Base-by-base conservation (phyloP, 1,140 invertebrate species). In the Bombus confusus region DNA sequence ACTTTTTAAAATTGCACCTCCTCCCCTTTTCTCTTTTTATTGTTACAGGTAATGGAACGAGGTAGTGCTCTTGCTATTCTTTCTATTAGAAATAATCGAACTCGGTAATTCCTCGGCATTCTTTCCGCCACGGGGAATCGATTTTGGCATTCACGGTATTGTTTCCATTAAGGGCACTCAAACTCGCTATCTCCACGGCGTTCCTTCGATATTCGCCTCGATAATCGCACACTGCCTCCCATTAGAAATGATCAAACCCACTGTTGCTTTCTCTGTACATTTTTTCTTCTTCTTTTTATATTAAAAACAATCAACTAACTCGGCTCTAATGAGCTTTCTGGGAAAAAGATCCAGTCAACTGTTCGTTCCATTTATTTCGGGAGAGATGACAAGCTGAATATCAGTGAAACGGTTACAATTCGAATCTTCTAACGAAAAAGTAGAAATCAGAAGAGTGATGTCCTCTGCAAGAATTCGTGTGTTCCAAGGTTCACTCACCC, bases 401-500 rank as follows among this genome's bases (percentile, higher is more conserved):
- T 28, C 59, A n/a, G 28, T 5, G 28, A 62, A 4, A 13, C 59
- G 28, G 28, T n/a, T 62, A 12, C 3, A 5, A n/a, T 62, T 15
- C 62, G 62, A 31, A 31, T 31, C 31, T 18, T 64, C n/a, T 64
- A 64, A 64, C 28, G 59, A 62, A 28, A 62, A 62, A n/a, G 37
- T 12, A 25, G 22, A 37, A 28, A 72, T 28, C 39, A 28, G 37
- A 72, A 72, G 37, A 39, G 69, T 12, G 47, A 9, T 34, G 66
- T 68, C 34, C 52, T 39, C 18, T n/a, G 47, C 39, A 43, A 87
- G 87, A 88, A 85, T 81, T 80, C 64, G 72, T 43, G 77, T 79
- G 72, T 74, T 37, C 39, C 41, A 69, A 37, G 74, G 87, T 89
- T 88, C 87, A 88, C n/a, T 89, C 73, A 89, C 88, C 86, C 59